phyloP scores from a whole-genome alignment of 2,797 vertebrate genomes.

The Pagetopsis macropterus region DNA sequence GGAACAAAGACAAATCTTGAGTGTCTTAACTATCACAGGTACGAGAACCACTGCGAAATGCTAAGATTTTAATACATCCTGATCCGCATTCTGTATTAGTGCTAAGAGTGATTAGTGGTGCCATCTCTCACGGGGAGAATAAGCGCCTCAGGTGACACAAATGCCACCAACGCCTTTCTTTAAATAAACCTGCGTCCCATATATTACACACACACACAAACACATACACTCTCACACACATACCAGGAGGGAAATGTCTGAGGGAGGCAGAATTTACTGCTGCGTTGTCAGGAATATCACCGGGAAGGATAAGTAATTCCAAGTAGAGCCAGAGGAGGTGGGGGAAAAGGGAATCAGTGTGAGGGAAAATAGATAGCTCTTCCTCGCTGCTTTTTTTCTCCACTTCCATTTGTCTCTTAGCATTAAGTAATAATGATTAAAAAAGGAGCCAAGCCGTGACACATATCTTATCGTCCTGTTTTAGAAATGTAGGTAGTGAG shows the following conservation, averaged over 20 bases:
- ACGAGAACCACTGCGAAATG: conserved; percentile 29
- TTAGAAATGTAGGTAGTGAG: conserved; percentile 20
- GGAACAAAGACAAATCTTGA: background rate
- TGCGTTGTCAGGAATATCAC: conserved; percentile 76
- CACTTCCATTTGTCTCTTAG: conserved; percentile 64
- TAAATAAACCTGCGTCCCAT: conserved; percentile 79
- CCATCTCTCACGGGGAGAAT: conserved; percentile 61
- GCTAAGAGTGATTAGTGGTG: conserved; percentile 66
- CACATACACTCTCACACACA: conserved; percentile 27
- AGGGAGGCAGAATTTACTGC: conserved; percentile 77
- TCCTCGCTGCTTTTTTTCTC: conserved; percentile 54
- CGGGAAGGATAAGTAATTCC: conserved; percentile 77
- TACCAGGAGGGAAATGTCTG: conserved; percentile 55
- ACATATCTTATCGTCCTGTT: conserved; percentile 39
- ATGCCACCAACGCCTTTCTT: conserved; percentile 78
- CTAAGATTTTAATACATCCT: conserved; percentile 42
- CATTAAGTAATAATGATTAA: conserved; percentile 66
- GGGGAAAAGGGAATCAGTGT: conserved; percentile 65
- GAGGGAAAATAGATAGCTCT: conserved; percentile 69
- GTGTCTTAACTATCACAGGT: conserved; percentile 14
- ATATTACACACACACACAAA: conserved; percentile 46
- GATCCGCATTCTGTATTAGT: conserved; percentile 62
- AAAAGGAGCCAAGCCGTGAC: conserved; percentile 40
- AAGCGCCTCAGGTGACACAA: conserved; percentile 76
- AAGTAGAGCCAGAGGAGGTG: conserved; percentile 70